A percentile compares a stretch with the other conserved stretches of the same genome.
Conservation (phyloP, 2,888 invertebrate genomes). For the Drosophila greeni region DNA sequence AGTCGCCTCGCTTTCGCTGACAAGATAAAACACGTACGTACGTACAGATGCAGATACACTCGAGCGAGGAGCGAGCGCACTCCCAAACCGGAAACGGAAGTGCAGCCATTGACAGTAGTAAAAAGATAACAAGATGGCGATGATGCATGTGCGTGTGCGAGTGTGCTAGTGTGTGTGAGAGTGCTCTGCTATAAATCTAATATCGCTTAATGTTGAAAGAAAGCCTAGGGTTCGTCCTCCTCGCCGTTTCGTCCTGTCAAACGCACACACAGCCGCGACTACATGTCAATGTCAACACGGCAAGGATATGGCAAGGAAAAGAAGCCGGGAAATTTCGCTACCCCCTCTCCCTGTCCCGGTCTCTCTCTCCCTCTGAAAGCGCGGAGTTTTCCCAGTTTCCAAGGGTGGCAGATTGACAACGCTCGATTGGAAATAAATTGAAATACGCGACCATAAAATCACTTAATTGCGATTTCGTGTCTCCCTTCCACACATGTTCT, state of each 20-base stretch:
- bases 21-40: constrained; percentile 51
- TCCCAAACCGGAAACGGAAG: constrained; percentile 57
- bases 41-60: background rate
- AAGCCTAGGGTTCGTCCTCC: constrained; percentile 17
- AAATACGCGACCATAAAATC: constrained; percentile 73
- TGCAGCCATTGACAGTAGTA: constrained; percentile 60
- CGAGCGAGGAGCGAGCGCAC: background rate
- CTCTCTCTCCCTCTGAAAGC: background rate
- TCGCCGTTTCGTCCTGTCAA: background rate
- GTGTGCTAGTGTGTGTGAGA: constrained; percentile 6
- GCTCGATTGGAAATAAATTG: constrained; percentile 71
- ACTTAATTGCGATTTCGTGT: constrained; percentile 73
- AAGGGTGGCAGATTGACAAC: constrained; percentile 44
- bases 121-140: constrained; percentile 28
- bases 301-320: background rate
- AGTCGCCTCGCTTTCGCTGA: constrained; percentile 41
- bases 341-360: background rate
- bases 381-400: constrained; percentile 16
- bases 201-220: constrained; percentile 58
- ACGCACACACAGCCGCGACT: constrained; percentile 17
- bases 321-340: background rate
- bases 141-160: constrained; percentile 14
- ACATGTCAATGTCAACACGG: constrained; percentile 53
- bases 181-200: constrained; percentile 58
- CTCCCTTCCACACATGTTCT: constrained; percentile 11